These are phyloP conservation scores for Drosophila melanica DNA, from an alignment of 1,140 invertebrate species.

Conservation along the genomic window DNA sequence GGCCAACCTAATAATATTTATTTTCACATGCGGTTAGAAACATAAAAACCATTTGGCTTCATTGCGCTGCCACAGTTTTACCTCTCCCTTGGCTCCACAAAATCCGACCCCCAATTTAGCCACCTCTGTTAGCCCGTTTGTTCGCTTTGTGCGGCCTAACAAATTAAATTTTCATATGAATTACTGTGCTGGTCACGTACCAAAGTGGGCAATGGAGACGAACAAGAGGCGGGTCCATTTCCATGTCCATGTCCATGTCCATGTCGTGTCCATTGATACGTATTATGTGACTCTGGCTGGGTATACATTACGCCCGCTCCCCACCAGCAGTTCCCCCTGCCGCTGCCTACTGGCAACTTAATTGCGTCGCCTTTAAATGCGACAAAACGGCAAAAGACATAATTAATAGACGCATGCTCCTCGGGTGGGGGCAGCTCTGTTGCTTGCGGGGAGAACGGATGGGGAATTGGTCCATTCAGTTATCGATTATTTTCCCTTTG, in stretches of 20 bases:
- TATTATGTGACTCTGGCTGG: slow-evolving; percentile 72
- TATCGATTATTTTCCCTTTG: slow-evolving; percentile 62
- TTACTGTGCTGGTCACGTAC: slow-evolving; percentile 79
- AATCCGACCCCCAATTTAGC: not conserved
- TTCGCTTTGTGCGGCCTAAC: slow-evolving; percentile 43
- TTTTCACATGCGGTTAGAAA: slow-evolving; percentile 71
- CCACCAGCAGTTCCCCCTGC: slow-evolving; percentile 3
- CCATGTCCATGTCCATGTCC: slow-evolving; percentile 33
- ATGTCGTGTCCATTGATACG: slow-evolving; percentile 71
- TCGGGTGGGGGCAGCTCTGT: not conserved
- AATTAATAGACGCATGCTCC: slow-evolving; percentile 66
- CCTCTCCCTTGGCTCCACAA: not conserved
- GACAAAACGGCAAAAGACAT: slow-evolving; percentile 82
- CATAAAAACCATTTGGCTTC: slow-evolving; percentile 69
- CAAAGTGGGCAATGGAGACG: slow-evolving; percentile 18
- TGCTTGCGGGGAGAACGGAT: not conserved
- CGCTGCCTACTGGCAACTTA: slow-evolving; percentile 52
- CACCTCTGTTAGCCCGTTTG: not conserved
- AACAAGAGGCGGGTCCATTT: slow-evolving; percentile 12
- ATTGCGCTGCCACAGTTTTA: slow-evolving; percentile 7
- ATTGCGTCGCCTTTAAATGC: slow-evolving; percentile 77
- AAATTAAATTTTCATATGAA: slow-evolving; percentile 82
- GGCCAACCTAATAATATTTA: slow-evolving; percentile 71
- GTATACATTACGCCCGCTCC: slow-evolving; percentile 23
- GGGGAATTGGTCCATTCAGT: slow-evolving; percentile 16